Percentiles rank a stretch among this genome's conserved stretches.
These are phyloP conservation scores for Chromobotia macracanthus DNA, from an alignment of 2,797 vertebrate genomes.

Conservation along the genomic window DNA sequence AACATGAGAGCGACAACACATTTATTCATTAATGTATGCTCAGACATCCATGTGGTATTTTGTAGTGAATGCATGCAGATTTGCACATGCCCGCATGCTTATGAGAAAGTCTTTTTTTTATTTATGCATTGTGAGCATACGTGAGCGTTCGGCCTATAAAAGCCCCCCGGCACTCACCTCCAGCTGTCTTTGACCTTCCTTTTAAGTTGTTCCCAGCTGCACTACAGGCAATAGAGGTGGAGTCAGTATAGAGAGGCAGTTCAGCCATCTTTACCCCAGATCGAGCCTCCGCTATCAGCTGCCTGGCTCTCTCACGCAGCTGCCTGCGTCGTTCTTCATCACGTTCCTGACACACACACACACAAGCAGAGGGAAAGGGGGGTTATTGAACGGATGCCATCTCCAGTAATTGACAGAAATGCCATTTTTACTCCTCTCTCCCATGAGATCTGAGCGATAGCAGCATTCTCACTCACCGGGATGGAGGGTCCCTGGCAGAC, in stretches of 20 bases:
- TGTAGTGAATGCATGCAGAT: background rate
- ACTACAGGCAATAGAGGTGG: slow-evolving; percentile 64
- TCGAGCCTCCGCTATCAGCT: slow-evolving; percentile 99
- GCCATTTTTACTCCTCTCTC: slow-evolving; percentile 83
- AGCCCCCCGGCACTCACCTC: slow-evolving; percentile 82
- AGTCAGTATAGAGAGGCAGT: slow-evolving; percentile 86
- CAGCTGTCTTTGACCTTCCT: slow-evolving; percentile 87
- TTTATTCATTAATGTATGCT: background rate
- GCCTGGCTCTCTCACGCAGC: slow-evolving; percentile 96
- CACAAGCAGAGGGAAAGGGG: too few species aligned
- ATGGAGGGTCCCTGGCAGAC: too few species aligned
- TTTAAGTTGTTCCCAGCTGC: slow-evolving; percentile 77
- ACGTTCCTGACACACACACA: slow-evolving; percentile 86
- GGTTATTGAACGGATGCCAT: slow-evolving; percentile 95
- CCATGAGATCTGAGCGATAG: slow-evolving; percentile 71
- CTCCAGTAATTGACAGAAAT: slow-evolving; percentile 98
- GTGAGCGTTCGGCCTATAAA: slow-evolving; percentile 42
- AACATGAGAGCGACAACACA: too few species aligned
- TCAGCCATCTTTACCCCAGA: slow-evolving; percentile 99
- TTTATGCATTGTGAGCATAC: slow-evolving; percentile 43
- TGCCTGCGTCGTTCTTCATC: slow-evolving; percentile 95
- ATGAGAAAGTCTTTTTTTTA: slow-evolving; percentile 30
- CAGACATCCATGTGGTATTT: background rate
- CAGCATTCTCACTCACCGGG: slow-evolving; percentile 49
- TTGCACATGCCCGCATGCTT: slow-evolving; percentile 2